Evolutionary conservation across 2,113 vertebrate genomes (phyloP).

Genomic region (Toxotes jaculatrix): DNA sequence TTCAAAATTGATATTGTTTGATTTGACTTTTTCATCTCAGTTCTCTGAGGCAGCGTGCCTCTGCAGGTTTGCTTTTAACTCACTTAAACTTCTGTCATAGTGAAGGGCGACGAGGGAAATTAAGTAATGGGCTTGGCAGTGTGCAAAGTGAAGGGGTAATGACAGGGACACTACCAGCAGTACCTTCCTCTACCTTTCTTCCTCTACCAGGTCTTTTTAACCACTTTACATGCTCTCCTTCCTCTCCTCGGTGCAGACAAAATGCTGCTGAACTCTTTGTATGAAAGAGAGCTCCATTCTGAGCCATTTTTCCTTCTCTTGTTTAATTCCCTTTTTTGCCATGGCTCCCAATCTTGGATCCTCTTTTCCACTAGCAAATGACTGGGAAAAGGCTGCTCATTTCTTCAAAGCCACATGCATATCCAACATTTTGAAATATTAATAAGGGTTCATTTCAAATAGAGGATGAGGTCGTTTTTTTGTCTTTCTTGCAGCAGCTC

Average conservation of each 20-base stretch:
- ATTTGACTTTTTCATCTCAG: slow-evolving; percentile 59
- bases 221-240: slow-evolving; percentile 64
- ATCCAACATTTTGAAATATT: slow-evolving; percentile 74
- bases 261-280: slow-evolving; percentile 45
- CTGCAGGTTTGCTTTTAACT: slow-evolving; percentile 67
- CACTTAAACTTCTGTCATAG: slow-evolving; percentile 63
- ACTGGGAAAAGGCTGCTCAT: slow-evolving; percentile 57
- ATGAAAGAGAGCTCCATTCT: slow-evolving; percentile 40
- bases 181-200: slow-evolving; percentile 57
- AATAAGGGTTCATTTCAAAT: slow-evolving; percentile 70
- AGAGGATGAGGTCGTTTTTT: slow-evolving; percentile 58
- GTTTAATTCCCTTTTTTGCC: slow-evolving; percentile 54
- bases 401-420: slow-evolving; percentile 64
- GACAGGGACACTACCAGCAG: slow-evolving; percentile 49
- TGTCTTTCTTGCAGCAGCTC: slow-evolving; percentile 53
- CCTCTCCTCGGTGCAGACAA: slow-evolving; percentile 38
- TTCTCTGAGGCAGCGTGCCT: slow-evolving; percentile 45
- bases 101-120: slow-evolving; percentile 63
- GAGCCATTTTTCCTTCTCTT: slow-evolving; percentile 54
- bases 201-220: slow-evolving; percentile 69
- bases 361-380: slow-evolving; percentile 42
- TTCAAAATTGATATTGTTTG: slow-evolving; percentile 59
- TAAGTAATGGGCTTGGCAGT: slow-evolving; percentile 64
- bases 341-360: slow-evolving; percentile 35
- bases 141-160: slow-evolving; percentile 68